Evolutionary conservation across 2,797 vertebrate genomes (phyloP), one percentile per base, ranked within the genome.

Genomic region (Craterocephalus amniculus): DNA sequence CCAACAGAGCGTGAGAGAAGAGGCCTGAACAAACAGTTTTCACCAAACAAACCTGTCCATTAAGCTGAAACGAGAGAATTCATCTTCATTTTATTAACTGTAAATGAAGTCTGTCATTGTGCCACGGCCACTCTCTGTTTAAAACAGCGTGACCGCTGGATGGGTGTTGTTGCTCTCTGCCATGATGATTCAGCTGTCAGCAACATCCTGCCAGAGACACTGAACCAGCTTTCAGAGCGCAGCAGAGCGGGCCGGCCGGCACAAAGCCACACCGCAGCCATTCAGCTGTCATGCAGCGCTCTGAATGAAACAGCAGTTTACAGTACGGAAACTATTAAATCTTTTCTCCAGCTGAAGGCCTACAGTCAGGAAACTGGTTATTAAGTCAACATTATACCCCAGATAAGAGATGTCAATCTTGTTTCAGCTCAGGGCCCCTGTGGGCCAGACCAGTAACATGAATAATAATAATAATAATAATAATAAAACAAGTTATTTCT

Each of bases 131-230:
- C 24, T 61, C 56, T 49, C 48, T 64, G 67, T 59, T 40, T 59
- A 24, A 72, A 11, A 10, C 76, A 65, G 70, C 58, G 64, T 82
- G 70, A 56, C 66, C 76, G 76, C 61, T 88, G 85, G 88, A 80
- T 78, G 79, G 78, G 77, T 43, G 91, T 89, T 88, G 84, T 84
- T 79, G 83, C 85, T 91, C 87, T 91, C 78, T 75, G 87, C 94
- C 91, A 91, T 80, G 80, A 87, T 86, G 69, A 81, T 74, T 78
- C 61, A 55, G 65, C 71, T 78, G 66, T 70, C 67, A 64, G 66
- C 58, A 45, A 40, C 57, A 48, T 66, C 68, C 78, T 83, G 78
- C 69, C 83, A 71, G 72, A 73, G 61, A 73, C 34, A 56, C 6
- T 51, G 18, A 80, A 67, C 27, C 55, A 32, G 72, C 77, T 65